Evolutionary conservation across 1,140 invertebrate species (phyloP).

Genomic region (Drosophila subobscura): DNA sequence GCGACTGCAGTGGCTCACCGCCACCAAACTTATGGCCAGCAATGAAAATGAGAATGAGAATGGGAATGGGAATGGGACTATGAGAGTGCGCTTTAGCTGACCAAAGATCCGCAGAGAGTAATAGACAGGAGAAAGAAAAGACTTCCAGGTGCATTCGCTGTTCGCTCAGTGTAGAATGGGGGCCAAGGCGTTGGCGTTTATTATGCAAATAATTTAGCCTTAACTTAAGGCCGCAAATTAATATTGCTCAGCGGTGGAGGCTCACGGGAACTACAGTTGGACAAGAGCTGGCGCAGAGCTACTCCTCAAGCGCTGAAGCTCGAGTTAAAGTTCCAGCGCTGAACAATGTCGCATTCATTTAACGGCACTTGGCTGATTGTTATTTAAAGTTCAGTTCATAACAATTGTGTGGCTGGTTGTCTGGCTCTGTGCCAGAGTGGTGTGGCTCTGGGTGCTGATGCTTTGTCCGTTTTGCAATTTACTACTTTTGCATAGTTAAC

Average conservation of each 20-base stretch:
- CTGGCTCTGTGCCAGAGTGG: background rate
- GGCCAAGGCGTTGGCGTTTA: conserved; percentile 76
- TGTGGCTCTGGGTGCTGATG: conserved; percentile 23
- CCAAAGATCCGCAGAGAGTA: conserved; percentile 31
- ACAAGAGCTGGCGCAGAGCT: too few species aligned
- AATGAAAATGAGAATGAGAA: conserved; percentile 61
- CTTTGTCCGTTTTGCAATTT: conserved; percentile 65
- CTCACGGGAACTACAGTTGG: too few species aligned
- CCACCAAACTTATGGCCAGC: conserved; percentile 63
- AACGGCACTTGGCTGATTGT: conserved; percentile 80
- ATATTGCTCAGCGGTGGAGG: conserved; percentile 52
- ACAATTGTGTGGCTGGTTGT: conserved; percentile 53
- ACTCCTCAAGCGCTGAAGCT: background rate
- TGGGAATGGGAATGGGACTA: conserved; percentile 44
- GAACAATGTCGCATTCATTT: conserved; percentile 79
- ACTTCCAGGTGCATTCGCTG: conserved; percentile 16
- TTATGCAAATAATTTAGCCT: conserved; percentile 80
- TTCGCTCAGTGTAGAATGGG: conserved; percentile 21
- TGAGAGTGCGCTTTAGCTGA: conserved; percentile 67
- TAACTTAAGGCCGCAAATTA: conserved; percentile 71
- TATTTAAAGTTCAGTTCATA: conserved; percentile 81
- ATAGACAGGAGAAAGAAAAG: background rate
- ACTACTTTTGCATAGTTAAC: conserved; percentile 77
- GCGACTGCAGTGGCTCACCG: conserved; percentile 57
- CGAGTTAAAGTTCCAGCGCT: conserved; percentile 13